A percentile compares a stretch with the other conserved stretches of the same genome.
phyloP scores from a whole-genome alignment of 2,888 invertebrate genomes.

The Drosophila cracens region DNA sequence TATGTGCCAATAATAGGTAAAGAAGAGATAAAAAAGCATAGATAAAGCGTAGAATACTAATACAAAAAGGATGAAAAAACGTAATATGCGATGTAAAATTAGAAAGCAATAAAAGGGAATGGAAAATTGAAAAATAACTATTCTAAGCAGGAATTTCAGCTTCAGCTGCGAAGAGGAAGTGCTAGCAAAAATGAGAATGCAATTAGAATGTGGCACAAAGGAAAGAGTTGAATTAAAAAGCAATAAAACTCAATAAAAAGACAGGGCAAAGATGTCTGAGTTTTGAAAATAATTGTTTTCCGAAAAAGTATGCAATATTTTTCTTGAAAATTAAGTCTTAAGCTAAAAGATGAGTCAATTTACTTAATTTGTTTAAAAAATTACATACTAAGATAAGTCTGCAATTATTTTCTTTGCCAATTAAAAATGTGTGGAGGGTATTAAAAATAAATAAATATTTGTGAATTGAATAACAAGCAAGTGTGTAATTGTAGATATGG shows the following conservation, averaged over 20 bases:
- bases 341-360: background rate
- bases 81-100: background rate
- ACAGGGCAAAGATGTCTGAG: no score
- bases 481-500: background rate
- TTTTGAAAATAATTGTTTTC: background rate
- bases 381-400: background rate
- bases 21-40: background rate
- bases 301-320: conserved; percentile 15
- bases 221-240: background rate
- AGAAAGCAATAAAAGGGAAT: background rate
- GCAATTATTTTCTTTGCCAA: conserved; percentile 6
- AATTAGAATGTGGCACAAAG: background rate
- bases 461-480: conserved; percentile 30
- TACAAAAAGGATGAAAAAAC: background rate
- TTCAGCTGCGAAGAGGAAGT: background rate
- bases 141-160: background rate
- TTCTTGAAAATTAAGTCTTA: background rate
- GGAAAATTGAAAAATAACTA: background rate
- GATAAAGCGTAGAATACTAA: background rate
- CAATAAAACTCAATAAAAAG: background rate
- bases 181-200: background rate
- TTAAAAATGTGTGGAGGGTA: conserved; percentile 7
- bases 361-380: background rate
- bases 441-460: conserved; percentile 48
- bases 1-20: background rate